Conservation (phyloP, 1,140 invertebrate genomes). For the Microvelia longipes region DNA sequence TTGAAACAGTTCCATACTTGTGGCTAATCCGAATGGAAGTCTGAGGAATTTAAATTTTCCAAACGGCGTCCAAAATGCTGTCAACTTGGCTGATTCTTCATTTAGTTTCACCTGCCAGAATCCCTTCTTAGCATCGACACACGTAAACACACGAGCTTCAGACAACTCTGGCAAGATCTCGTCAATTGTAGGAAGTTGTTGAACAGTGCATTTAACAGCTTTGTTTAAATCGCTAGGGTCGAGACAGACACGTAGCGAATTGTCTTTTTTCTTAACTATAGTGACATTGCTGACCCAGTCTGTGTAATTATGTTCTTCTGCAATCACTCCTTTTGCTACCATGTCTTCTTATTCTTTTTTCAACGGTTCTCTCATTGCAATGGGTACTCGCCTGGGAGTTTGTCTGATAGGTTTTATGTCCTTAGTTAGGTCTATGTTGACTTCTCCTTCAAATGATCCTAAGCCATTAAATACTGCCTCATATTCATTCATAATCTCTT, state of each 20-base stretch:
- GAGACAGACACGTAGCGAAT: neutral
- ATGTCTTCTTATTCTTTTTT: too few species aligned
- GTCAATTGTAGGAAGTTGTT: neutral
- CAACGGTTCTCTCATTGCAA: neutral
- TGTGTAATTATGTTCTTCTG: neutral
- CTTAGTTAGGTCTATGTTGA: neutral
- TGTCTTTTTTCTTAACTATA: neutral
- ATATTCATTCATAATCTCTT: too few species aligned
- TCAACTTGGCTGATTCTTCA: neutral
- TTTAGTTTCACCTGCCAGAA: neutral
- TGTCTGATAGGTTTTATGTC: neutral
- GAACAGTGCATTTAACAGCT: neutral
- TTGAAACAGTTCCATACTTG: neutral
- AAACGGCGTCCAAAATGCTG: neutral
- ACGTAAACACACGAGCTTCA: neutral
- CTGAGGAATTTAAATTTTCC: neutral
- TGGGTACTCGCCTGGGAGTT: neutral
- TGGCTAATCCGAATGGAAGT: neutral
- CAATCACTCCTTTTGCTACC: neutral
- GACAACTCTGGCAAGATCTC: neutral
- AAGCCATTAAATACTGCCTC: too few species aligned
- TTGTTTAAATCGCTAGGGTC: neutral
- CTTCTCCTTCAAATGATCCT: too few species aligned
- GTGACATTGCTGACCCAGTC: neutral
- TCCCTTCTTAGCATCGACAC: neutral